Evolutionary conservation across 2,888 invertebrate species (phyloP).

Genomic region (Leptopilina drosophilae): DNA sequence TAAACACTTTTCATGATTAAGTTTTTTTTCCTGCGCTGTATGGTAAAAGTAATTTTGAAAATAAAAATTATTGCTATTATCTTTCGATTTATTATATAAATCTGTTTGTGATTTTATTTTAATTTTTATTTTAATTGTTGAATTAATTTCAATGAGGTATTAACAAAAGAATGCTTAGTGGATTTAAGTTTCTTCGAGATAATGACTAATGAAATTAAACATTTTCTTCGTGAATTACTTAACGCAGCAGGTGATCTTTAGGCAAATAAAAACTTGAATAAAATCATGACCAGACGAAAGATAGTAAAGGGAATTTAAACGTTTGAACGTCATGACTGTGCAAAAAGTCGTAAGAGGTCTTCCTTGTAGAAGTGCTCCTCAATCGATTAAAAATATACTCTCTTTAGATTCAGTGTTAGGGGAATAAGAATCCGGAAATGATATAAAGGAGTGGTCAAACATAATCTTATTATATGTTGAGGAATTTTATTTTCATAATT

Average conservation of each 20-base stretch:
- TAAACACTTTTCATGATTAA: too few relatives aligned
- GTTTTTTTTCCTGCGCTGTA: too few relatives aligned
- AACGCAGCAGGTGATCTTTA: slow-evolving; percentile 21
- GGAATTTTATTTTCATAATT: not conserved
- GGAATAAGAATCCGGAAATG: not conserved
- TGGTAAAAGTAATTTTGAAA: too few relatives aligned
- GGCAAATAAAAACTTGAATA: slow-evolving; percentile 10
- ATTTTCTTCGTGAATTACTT: slow-evolving; percentile 4
- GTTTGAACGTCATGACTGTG: slow-evolving; percentile 29
- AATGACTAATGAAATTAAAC: slow-evolving; percentile 11
- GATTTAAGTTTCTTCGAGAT: slow-evolving; percentile 1
- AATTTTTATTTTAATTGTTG: too few relatives aligned
- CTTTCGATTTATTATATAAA: too few relatives aligned
- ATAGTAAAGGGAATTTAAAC: slow-evolving; percentile 1
- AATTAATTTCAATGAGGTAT: too few relatives aligned
- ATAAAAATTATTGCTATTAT: too few relatives aligned
- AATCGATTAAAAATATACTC: slow-evolving; percentile 19
- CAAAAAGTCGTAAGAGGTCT: slow-evolving; percentile 16
- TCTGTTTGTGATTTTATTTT: too few relatives aligned
- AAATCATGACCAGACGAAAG: slow-evolving; percentile 25
- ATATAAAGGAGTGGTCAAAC: slow-evolving; percentile 22
- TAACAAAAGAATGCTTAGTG: too few relatives aligned
- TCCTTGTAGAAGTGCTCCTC: slow-evolving; percentile 19
- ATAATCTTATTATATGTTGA: not conserved
- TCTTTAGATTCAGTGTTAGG: not conserved